Conservation (phyloP, 1,140 invertebrate genomes). For the Acyrthosiphon pisum region DNA sequence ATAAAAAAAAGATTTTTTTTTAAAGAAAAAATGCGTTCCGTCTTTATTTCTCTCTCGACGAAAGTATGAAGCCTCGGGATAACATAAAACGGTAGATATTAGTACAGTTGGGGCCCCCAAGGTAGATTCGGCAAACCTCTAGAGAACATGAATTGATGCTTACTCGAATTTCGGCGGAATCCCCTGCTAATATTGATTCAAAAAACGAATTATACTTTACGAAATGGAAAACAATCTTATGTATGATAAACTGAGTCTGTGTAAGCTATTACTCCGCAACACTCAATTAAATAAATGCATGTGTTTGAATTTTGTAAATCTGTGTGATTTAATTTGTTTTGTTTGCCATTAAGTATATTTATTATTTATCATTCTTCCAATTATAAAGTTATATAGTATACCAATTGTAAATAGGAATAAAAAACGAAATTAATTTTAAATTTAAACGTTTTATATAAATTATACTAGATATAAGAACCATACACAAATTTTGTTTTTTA, state of each 20-base stretch:
- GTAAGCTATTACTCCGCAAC: neutral
- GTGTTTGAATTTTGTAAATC: neutral
- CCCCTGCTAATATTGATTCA: neutral
- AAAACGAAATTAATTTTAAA: too few species aligned
- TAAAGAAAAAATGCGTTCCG: neutral
- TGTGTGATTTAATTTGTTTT: neutral
- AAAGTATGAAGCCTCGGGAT: neutral
- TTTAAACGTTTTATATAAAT: too few species aligned
- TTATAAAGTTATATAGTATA: too few species aligned
- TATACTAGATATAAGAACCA: too few species aligned
- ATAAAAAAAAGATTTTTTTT: conserved; percentile 3
- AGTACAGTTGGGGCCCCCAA: neutral
- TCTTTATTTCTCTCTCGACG: neutral
- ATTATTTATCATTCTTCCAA: too few species aligned
- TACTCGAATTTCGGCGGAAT: neutral
- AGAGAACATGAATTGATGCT: neutral
- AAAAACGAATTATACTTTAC: neutral
- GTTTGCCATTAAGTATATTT: too few species aligned
- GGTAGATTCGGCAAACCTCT: neutral
- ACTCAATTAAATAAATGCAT: neutral
- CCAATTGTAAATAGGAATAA: too few species aligned
- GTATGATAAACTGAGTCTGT: neutral
- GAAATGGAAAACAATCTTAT: neutral
- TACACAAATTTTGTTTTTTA: too few species aligned
- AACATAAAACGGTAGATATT: neutral